Evolutionary conservation across 2,113 vertebrate species (phyloP), one percentile per base, ranked within the genome.

Genomic region (Hylia prasina): DNA sequence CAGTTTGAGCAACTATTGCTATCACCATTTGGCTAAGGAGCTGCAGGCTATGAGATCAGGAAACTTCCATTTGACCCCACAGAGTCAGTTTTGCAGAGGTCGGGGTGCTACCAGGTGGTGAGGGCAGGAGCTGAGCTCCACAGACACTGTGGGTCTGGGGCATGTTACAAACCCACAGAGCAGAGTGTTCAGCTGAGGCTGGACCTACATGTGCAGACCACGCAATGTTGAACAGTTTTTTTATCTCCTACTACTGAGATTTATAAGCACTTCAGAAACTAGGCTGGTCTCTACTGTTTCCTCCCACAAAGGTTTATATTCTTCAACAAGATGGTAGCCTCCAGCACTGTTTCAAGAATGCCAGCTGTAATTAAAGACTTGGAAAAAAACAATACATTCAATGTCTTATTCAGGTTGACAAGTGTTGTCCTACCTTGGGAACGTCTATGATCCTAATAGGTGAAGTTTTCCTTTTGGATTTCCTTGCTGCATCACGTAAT

Each of bases 351-450:
- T 33, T 86, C 8, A 3, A 35, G 51, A 93, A 94, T 91, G 96
- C 82, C 93, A 94, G 47, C 42, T 90, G 31, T 68, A 94, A 94
- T 97, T 94, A 97, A 93, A 94, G 70, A 13, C 53, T 58, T 60
- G 10, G 20, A 66, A 70, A 94, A 94, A 90, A 81, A 25, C 42
- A 82, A 89, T 53, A 64, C 8, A 27, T 64, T 93, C 90, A 82
- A 68, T 42, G 47, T 50, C 31, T 90, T 94, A 94, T 90, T 94
- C 91, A 73, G 56, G 31, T 13, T 82, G 92, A 96, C 92, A 97
- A 79, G 77, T 42, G 35, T 45, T 87, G 77, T 87, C 54, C 83
- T 94, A 96, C 89, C 87, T 94, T 87, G 48, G 66, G 48, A 94
- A 91, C 69, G 31, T 86, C 85, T 91, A 40, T 17, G 13, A 93